Conservation (phyloP, 2,888 invertebrate species). For the Noctua janthe region DNA sequence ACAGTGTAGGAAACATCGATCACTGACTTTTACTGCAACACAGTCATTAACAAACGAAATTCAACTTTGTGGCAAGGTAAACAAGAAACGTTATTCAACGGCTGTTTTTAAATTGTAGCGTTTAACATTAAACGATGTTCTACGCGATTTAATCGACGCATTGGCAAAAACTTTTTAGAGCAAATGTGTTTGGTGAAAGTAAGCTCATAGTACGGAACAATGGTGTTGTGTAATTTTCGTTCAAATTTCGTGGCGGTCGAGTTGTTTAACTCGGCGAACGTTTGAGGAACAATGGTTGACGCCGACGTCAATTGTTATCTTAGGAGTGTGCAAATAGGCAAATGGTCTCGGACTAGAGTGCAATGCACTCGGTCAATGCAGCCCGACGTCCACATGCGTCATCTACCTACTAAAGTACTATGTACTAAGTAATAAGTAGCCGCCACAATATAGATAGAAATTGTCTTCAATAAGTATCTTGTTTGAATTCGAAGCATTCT, state of each 20-base stretch:
- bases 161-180: constrained; percentile 65
- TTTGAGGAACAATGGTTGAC: constrained; percentile 64
- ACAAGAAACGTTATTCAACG: constrained; percentile 17
- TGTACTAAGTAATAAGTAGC: constrained; percentile 41
- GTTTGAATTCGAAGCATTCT: constrained; percentile 38
- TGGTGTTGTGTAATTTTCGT: constrained; percentile 59
- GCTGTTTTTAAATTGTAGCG: constrained; percentile 27
- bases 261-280: constrained; percentile 31
- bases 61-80: constrained; percentile 41
- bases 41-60: constrained; percentile 42
- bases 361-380: constrained; percentile 80
- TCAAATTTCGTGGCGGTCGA: constrained; percentile 44
- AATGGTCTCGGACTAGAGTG: constrained; percentile 77
- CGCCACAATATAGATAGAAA: constrained; percentile 63
- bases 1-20: constrained; percentile 71
- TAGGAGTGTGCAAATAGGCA: constrained; percentile 76
- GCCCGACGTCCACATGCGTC: constrained; percentile 73
- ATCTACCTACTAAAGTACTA: constrained; percentile 63
- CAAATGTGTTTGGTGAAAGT: constrained; percentile 70
- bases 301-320: constrained; percentile 77
- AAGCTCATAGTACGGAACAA: constrained; percentile 44
- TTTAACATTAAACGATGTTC: constrained; percentile 57
- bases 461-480: constrained; percentile 62
- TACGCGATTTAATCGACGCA: constrained; percentile 64
- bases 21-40: constrained; percentile 65